Conservation (phyloP, 2,797 vertebrate species). For the Bucorvus abyssinicus region DNA sequence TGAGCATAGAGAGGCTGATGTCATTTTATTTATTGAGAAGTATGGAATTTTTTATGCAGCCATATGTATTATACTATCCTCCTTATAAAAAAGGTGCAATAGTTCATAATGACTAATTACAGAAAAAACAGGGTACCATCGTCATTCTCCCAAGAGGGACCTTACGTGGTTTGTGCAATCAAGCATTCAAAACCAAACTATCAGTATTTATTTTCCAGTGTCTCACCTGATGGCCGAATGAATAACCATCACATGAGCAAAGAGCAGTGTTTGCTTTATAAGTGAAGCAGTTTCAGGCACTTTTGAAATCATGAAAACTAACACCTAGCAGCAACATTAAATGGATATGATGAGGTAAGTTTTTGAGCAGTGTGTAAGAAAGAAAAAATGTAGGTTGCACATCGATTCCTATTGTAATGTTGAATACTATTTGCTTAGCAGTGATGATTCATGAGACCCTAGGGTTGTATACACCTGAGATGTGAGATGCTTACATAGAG, state of each 20-base stretch:
- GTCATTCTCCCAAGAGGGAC: background rate
- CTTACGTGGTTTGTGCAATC: background rate
- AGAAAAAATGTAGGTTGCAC: background rate
- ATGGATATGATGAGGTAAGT: background rate
- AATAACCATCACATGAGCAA: constrained; percentile 35
- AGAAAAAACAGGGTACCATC: background rate
- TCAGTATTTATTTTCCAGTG: background rate
- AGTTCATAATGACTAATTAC: background rate
- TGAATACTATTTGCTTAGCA: background rate
- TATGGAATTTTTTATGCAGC: background rate
- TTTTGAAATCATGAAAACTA: constrained; percentile 34
- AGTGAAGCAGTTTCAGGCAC: background rate
- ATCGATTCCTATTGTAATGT: background rate
- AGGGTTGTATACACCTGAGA: background rate
- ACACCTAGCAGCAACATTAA: background rate
- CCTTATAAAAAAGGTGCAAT: background rate
- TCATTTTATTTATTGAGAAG: background rate
- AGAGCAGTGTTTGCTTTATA: constrained; percentile 41
- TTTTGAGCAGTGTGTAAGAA: background rate
- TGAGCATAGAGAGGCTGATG: background rate
- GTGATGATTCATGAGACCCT: background rate
- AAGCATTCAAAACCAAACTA: background rate
- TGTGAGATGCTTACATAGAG: background rate
- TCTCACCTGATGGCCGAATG: background rate
- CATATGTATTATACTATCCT: background rate